Percentiles rank a stretch among this genome's conserved stretches.
Conservation (phyloP, 2,113 vertebrate genomes). For the Sceloporus undulatus region DNA sequence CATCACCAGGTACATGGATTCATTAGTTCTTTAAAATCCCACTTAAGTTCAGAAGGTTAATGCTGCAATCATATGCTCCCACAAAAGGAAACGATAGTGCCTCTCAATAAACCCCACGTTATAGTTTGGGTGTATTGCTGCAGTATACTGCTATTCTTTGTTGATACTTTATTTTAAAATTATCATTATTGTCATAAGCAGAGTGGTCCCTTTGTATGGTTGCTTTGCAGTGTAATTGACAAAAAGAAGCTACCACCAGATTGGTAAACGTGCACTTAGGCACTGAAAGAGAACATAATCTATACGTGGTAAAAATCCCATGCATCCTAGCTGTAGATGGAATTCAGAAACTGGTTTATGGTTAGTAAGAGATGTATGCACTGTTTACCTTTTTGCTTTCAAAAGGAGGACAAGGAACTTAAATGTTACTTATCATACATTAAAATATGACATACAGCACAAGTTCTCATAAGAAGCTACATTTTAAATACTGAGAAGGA, state of each 20-base stretch:
- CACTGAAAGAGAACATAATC: background rate
- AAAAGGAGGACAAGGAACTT: background rate
- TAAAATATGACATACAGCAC: background rate
- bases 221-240: background rate
- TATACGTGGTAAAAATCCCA: background rate
- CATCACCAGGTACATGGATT: background rate
- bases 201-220: background rate
- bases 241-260: background rate
- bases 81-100: background rate
- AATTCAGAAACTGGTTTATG: background rate
- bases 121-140: conserved; percentile 7
- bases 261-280: background rate
- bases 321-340: background rate
- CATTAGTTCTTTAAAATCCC: background rate
- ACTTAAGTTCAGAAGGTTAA: background rate
- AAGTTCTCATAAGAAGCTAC: fast-evolving
- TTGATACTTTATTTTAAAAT: conserved; percentile 35
- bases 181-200: background rate
- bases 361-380: background rate
- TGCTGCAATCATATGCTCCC: background rate
- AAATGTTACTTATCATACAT: background rate
- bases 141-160: conserved; percentile 2
- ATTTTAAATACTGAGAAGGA: background rate
- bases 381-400: background rate
- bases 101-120: background rate